Percentiles rank a stretch among this genome's conserved stretches.
phyloP scores from a whole-genome alignment of 1,140 invertebrate genomes.

The Centruroides vittatus region DNA sequence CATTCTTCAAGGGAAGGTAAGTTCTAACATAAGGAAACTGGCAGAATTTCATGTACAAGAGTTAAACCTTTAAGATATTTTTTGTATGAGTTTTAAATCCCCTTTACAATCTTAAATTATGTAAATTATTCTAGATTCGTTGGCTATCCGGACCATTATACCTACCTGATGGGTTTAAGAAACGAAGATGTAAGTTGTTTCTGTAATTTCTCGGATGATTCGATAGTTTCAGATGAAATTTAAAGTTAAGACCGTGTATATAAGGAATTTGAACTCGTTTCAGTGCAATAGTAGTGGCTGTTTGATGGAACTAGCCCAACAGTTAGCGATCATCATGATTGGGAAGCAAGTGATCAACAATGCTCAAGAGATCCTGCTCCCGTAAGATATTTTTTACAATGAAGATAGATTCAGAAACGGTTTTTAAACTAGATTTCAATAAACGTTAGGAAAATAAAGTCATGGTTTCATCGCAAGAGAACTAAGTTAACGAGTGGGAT shows the following conservation, averaged over 20 bases:
- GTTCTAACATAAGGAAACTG: neutral
- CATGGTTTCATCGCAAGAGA: conserved; percentile 35
- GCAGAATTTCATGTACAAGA: too few relatives aligned
- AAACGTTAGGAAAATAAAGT: conserved; percentile 38
- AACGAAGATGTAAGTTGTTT: conserved; percentile 47
- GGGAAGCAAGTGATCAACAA: conserved; percentile 70
- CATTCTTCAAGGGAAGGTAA: conserved; percentile 58
- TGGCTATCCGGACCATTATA: conserved; percentile 59
- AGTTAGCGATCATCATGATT: conserved; percentile 70
- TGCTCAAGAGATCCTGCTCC: conserved; percentile 55
- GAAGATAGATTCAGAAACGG: neutral
- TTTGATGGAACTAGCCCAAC: conserved; percentile 64
- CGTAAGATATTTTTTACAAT: conserved; percentile 31
- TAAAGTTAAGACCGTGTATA: too few relatives aligned
- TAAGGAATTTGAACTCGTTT: neutral
- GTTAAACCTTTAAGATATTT: too few relatives aligned
- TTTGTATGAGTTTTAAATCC: too few relatives aligned
- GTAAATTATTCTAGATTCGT: conserved; percentile 40
- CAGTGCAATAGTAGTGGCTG: conserved; percentile 66
- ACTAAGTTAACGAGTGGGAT: conserved; percentile 23
- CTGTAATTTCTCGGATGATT: too few relatives aligned
- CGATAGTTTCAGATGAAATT: too few relatives aligned
- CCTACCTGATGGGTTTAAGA: conserved; percentile 47
- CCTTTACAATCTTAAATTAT: too few relatives aligned
- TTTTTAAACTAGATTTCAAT: neutral